Conservation (phyloP, 2,797 vertebrate genomes). For the Channa striata region DNA sequence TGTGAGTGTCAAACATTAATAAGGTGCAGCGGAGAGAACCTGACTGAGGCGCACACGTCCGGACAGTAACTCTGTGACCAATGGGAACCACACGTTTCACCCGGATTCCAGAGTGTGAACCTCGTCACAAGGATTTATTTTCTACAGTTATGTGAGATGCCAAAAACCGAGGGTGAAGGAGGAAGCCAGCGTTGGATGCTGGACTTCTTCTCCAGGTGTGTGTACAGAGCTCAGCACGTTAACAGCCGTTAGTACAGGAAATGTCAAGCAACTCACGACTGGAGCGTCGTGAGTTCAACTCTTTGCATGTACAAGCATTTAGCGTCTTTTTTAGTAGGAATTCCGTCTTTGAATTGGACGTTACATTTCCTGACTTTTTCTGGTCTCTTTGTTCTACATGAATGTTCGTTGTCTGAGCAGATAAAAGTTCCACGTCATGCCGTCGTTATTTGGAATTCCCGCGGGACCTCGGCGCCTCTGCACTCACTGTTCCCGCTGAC, state of each 20-base stretch:
- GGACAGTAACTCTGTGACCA: conserved; percentile 30
- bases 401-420: too few species aligned
- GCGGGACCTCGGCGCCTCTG: conserved; percentile 11
- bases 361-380: background rate
- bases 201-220: conserved; percentile 21
- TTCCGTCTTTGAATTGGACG: conserved; percentile 23
- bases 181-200: conserved; percentile 4
- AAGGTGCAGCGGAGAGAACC: background rate
- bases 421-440: too few species aligned
- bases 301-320: conserved; percentile 56
- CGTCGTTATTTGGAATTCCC: too few species aligned
- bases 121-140: conserved; percentile 38
- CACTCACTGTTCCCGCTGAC: conserved; percentile 5
- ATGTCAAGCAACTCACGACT: conserved; percentile 69
- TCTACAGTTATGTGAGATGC: conserved; percentile 51
- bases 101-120: background rate
- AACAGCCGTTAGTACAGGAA: conserved; percentile 77
- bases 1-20: background rate
- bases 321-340: conserved; percentile 13
- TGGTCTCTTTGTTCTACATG: too few species aligned
- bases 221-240: conserved; percentile 1
- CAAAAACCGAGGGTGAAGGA: conserved; percentile 56
- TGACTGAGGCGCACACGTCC: background rate
- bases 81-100: background rate
- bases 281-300: conserved; percentile 19